Evolutionary conservation across 1,140 invertebrate genomes (phyloP).

Genomic region (fruit fly (Drosophila melanogaster)): DNA sequence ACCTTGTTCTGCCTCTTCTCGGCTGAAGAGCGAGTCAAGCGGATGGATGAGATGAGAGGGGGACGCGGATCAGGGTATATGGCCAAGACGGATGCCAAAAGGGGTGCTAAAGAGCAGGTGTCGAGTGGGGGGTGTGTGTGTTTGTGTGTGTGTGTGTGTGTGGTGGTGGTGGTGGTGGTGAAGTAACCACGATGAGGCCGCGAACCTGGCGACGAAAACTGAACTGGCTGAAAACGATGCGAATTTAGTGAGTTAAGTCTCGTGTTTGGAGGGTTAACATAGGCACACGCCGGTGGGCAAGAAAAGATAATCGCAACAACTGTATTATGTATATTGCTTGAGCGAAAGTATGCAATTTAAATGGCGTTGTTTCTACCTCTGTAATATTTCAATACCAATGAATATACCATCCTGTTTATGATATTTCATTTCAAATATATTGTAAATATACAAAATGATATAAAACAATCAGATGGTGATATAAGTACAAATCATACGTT

Average conservation of each 20-base stretch:
- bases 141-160: not conserved
- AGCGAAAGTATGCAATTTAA: no score
- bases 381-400: no score
- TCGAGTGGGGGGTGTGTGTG: not conserved
- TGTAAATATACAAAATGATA: no score
- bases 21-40: slow-evolving; percentile 33
- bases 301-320: not conserved
- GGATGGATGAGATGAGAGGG: slow-evolving; percentile 16
- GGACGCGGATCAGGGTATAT: slow-evolving; percentile 11
- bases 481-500: no score
- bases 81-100: slow-evolving; percentile 25
- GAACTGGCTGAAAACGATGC: slow-evolving; percentile 37
- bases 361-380: no score
- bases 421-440: no score
- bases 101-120: slow-evolving; percentile 6
- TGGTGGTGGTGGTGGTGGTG: slow-evolving; percentile 3
- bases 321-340: not conserved
- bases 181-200: slow-evolving; percentile 68
- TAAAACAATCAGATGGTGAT: no score
- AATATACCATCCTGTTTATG: no score
- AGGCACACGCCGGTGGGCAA: not conserved
- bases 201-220: slow-evolving; percentile 50
- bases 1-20: slow-evolving; percentile 55
- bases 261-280: slow-evolving; percentile 8
- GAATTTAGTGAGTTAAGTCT: slow-evolving; percentile 52